Base-by-base conservation (phyloP, 2,888 invertebrate species). In the Lithophane socia region DNA sequence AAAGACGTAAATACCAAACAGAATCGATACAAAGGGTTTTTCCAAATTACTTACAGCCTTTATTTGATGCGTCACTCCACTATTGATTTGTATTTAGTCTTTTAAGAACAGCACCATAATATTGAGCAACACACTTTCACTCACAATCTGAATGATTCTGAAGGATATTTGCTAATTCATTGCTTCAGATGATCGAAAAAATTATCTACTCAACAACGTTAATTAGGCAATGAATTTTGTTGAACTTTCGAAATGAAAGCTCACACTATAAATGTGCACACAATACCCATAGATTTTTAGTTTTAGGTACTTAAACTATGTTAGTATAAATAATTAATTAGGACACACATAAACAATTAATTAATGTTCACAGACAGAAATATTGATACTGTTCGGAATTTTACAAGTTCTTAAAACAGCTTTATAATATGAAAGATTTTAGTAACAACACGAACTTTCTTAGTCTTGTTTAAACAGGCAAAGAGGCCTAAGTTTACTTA, bases 21-120 rank as follows among this genome's bases (percentile, higher is more conserved):
- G 5, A 60, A 83, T 76, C 77, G 72, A 83, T 79, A 63, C 49
- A 52, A 52, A 61, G 76, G 85, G 79, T 85, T 77, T 76, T 84
- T 82, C 84, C 82, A 63, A 82, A 76, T 18, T 65, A 37, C 16
- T 18, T 65, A 47, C 16, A 63, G 3, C n/a, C 18, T 69, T 21
- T 21, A 21, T 5, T 8, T 37, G 71, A 64, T 82, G 75, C 72
- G 71, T 81, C 78, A 84, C 47, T 29, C 2, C 0, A 29, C 44
- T 73, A 82, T 74, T 44, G 63, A 73, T 80, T 54, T 58, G 66
- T 60, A 73, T 69, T 68, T 63, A 60, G 52, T 44, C 37, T 13
- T 9, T 18, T 18, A 44, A 9, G 9, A 44, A 44, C 44, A 44
- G 44, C 44, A 44, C 9, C 9, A 9, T 44, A 44, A 44, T 29